phyloP scores from a whole-genome alignment of 2,113 vertebrate genomes.

The Elaphurus davidianus region DNA sequence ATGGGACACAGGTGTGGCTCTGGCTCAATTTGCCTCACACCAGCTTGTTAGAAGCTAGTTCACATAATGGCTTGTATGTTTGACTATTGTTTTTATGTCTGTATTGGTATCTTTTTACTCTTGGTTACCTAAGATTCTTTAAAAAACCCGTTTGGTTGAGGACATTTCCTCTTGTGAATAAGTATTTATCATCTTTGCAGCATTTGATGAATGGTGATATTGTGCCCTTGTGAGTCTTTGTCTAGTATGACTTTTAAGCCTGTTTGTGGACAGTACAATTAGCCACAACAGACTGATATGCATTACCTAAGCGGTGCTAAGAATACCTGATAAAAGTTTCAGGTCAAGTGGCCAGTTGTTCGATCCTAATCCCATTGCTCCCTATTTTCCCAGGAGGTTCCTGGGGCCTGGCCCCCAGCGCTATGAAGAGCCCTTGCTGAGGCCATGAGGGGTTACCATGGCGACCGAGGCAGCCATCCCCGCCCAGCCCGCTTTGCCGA shows the following conservation, averaged over 20 bases:
- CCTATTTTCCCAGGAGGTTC: slow-evolving; percentile 69
- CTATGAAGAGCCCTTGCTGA: slow-evolving; percentile 87
- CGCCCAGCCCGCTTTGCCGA: slow-evolving; percentile 95
- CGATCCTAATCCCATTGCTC: slow-evolving; percentile 31
- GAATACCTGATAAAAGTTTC: slow-evolving; percentile 7
- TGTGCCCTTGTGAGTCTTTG: slow-evolving; percentile 43
- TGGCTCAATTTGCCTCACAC: neutral
- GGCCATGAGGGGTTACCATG: slow-evolving; percentile 97
- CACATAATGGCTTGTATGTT: slow-evolving; percentile 41
- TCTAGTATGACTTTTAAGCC: slow-evolving; percentile 53
- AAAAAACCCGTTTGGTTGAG: slow-evolving; percentile 30
- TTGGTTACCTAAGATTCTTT: slow-evolving; percentile 41
- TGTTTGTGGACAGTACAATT: slow-evolving; percentile 41
- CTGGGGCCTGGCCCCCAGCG: slow-evolving; percentile 79
- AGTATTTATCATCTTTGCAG: slow-evolving; percentile 58
- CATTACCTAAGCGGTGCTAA: slow-evolving; percentile 15
- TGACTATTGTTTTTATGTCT: slow-evolving; percentile 32
- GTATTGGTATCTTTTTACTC: slow-evolving; percentile 53
- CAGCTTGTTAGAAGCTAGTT: slow-evolving; percentile 43
- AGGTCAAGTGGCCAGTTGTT: slow-evolving; percentile 39
- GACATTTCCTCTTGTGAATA: slow-evolving; percentile 48
- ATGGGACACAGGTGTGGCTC: neutral
- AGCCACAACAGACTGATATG: slow-evolving; percentile 37
- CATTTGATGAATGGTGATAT: slow-evolving; percentile 37
- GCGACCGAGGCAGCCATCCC: slow-evolving; percentile 92